phyloP scores from a whole-genome alignment of 1,140 invertebrate species.

The Drosophila hydei region DNA sequence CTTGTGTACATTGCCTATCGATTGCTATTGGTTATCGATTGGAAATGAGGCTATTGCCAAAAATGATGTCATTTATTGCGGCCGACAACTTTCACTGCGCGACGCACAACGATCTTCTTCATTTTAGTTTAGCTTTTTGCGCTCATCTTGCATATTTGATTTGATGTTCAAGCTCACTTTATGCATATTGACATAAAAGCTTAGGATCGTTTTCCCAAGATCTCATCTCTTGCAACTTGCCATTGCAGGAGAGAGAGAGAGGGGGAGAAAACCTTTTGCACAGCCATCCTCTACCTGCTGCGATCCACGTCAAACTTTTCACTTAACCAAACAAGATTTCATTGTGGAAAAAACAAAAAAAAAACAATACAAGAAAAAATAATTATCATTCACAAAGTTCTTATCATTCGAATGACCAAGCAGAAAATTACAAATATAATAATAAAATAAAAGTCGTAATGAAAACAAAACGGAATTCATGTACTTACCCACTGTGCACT shows the following conservation, averaged over 20 bases:
- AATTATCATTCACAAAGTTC: slow-evolving; percentile 40
- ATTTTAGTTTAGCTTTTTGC: slow-evolving; percentile 8
- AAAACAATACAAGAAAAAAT: slow-evolving; percentile 41
- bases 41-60: slow-evolving; percentile 54
- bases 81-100: slow-evolving; percentile 73
- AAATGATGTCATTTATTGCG: slow-evolving; percentile 79
- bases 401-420: slow-evolving; percentile 40
- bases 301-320: not conserved
- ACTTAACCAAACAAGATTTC: slow-evolving; percentile 10
- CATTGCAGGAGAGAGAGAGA: slow-evolving; percentile 10
- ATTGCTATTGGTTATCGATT: slow-evolving; percentile 34
- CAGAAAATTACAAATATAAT: slow-evolving; percentile 41
- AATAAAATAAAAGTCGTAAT: slow-evolving; percentile 50
- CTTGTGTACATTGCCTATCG: slow-evolving; percentile 19
- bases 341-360: no score
- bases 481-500: slow-evolving; percentile 29
- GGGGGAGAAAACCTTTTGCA: not conserved
- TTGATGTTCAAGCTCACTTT: slow-evolving; percentile 48
- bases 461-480: slow-evolving; percentile 62
- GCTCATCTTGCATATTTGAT: slow-evolving; percentile 51
- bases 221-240: slow-evolving; percentile 4
- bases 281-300: not conserved
- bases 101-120: slow-evolving; percentile 11
- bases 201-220: not conserved
- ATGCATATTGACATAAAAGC: slow-evolving; percentile 23